A percentile compares a stretch with the other conserved stretches of the same genome.
Evolutionary conservation across 2,888 invertebrate species (phyloP).

Genomic region (Zygaena filipendulae): DNA sequence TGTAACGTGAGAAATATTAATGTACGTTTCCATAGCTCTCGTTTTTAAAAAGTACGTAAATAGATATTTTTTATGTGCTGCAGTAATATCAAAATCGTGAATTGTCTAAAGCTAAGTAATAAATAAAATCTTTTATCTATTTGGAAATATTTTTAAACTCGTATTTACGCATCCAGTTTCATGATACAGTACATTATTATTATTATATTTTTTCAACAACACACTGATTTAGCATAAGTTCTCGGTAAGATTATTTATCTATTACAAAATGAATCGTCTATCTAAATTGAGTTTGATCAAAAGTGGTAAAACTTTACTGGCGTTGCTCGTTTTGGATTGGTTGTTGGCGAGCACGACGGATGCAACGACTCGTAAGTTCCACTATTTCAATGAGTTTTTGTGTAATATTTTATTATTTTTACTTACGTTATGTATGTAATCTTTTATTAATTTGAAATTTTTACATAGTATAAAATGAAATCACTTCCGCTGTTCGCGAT

Average conservation of each 20-base stretch:
- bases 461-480: too few relatives aligned
- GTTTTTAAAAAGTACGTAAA: too few relatives aligned
- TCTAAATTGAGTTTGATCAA: slow-evolving; percentile 26
- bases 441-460: neutral
- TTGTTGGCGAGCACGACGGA: slow-evolving; percentile 41
- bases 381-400: too few relatives aligned
- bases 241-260: too few relatives aligned
- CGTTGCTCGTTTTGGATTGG: slow-evolving; percentile 48
- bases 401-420: slow-evolving; percentile 14
- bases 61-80: too few relatives aligned
- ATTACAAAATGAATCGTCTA: slow-evolving; percentile 26
- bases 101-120: too few relatives aligned
- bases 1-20: too few relatives aligned
- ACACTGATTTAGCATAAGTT: too few relatives aligned
- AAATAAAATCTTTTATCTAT: too few relatives aligned
- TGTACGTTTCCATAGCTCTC: too few relatives aligned
- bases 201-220: neutral
- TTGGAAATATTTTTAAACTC: slow-evolving; percentile 30
- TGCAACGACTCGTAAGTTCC: slow-evolving; percentile 52
- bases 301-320: slow-evolving; percentile 39
- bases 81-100: too few relatives aligned
- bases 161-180: slow-evolving; percentile 35
- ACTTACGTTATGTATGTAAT: neutral
- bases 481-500: too few relatives aligned
- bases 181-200: slow-evolving; percentile 7